Conservation (phyloP, 2,113 vertebrate species). For the Hydrolagus affinis region DNA sequence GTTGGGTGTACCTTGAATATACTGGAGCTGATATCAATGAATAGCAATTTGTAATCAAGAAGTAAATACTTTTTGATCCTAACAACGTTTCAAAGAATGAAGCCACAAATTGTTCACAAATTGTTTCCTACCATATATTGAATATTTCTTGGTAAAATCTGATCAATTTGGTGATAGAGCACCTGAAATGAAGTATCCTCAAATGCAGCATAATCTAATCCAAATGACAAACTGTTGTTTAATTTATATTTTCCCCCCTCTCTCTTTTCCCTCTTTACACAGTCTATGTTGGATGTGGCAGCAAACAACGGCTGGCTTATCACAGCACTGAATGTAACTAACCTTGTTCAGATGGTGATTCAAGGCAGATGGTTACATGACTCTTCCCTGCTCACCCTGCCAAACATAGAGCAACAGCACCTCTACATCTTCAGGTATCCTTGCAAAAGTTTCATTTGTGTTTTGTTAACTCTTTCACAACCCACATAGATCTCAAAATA, state of each 20-base stretch:
- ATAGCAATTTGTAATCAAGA: no score
- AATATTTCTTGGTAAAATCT: neutral
- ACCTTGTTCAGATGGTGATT: slow-evolving; percentile 86
- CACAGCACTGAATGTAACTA: slow-evolving; percentile 74
- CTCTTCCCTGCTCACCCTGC: slow-evolving; percentile 77
- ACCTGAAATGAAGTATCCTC: neutral
- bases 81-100: neutral
- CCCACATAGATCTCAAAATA: neutral
- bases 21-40: no score
- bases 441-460: neutral
- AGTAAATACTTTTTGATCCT: neutral
- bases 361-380: slow-evolving; percentile 87
- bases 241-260: neutral
- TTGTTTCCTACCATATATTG: neutral
- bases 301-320: slow-evolving; percentile 89
- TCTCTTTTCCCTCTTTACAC: slow-evolving; percentile 27
- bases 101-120: neutral
- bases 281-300: slow-evolving; percentile 92
- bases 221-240: neutral
- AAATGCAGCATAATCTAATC: slow-evolving; percentile 3
- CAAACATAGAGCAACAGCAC: slow-evolving; percentile 72
- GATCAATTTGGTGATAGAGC: neutral
- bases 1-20: no score
- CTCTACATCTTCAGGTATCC: slow-evolving; percentile 80
- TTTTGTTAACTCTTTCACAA: neutral